Base-by-base conservation (phyloP, 2,888 invertebrate genomes). In the Megastigmus dorsalis region DNA sequence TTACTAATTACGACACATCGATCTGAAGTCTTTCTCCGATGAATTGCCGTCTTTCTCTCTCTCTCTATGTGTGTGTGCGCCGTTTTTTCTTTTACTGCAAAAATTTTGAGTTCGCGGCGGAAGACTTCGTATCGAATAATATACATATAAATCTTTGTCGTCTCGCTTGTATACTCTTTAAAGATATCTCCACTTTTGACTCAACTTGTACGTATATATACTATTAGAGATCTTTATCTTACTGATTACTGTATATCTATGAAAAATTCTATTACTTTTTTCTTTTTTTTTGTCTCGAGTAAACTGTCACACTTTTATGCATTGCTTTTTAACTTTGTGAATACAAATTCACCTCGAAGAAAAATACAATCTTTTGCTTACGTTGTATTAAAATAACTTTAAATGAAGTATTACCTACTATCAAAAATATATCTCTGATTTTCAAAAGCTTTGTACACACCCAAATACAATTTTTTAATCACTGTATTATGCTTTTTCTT, bases 201-300 rank as follows among this genome's bases (percentile, higher is more conserved):
- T 45, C 30, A 18, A 23, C 48, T 33, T 62, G 13, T 26, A 50
- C 48, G 3, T 13, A 3, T n/a, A n/a, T 26, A 26, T 13, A 23
- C 26, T 50, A 45, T 26, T 50, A 50, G 26, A 50, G 48, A 26
- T 3, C 26, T 26, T 18, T 62, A 48, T 48, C 33, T 48, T 30
- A 18, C 30, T 48, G 18, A 45, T 33, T 13, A 43, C 28, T 48
- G 18, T 48, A n/a, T 43, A 60, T 33, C n/a, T n/a, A n/a, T n/a
- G n/a, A 9, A 63, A n/a, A 52, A 36, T 63, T 15, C 33, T 52
- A n/a, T 59, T 38, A 57, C 20, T 63, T 33, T n/a, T 38, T 38
- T 50, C 50, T 52, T 36, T 36, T n/a, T n/a, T 0, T 63, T 38
- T 26, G 36, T 52, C 52, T 15, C n/a, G n/a, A n/a, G n/a, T n/a